Evolutionary conservation across 1,140 invertebrate species (phyloP).

Genomic region (Anthonomus grandis): DNA sequence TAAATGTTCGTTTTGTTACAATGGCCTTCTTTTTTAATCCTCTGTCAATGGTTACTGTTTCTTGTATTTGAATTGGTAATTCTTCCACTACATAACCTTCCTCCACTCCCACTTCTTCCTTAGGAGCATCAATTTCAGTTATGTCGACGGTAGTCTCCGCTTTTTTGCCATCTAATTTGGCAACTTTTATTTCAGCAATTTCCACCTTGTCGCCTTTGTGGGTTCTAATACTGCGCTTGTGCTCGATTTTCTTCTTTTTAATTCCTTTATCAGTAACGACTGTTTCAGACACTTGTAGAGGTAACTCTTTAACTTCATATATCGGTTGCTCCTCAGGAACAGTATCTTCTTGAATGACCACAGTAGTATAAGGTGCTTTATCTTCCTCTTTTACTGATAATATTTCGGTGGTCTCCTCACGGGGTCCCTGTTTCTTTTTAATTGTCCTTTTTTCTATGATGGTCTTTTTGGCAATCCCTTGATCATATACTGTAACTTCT

Average conservation of each 20-base stretch:
- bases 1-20: constrained; percentile 29
- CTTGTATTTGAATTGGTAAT: constrained; percentile 43
- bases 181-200: constrained; percentile 40
- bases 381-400: constrained; percentile 42
- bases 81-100: constrained; percentile 35
- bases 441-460: constrained; percentile 45
- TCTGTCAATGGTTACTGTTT: constrained; percentile 28
- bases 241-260: constrained; percentile 42
- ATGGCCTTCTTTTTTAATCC: constrained; percentile 29
- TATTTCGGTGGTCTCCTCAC: constrained; percentile 43
- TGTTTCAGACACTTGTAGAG: constrained; percentile 36
- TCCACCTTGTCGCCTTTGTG: constrained; percentile 37
- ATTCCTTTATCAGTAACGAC: constrained; percentile 36
- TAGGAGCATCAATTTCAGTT: constrained; percentile 11
- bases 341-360: constrained; percentile 34
- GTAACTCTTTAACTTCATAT: constrained; percentile 36
- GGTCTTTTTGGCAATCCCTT: constrained; percentile 41
- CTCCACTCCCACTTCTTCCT: constrained; percentile 27
- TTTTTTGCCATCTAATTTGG: constrained; percentile 36
- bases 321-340: constrained; percentile 37
- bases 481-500: constrained; percentile 35
- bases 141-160: constrained; percentile 30
- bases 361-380: constrained; percentile 35
- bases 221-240: constrained; percentile 45
- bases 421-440: constrained; percentile 44